Evolutionary conservation across 2,797 vertebrate genomes (phyloP).

Genomic region (Enteromius fasciolatus): DNA sequence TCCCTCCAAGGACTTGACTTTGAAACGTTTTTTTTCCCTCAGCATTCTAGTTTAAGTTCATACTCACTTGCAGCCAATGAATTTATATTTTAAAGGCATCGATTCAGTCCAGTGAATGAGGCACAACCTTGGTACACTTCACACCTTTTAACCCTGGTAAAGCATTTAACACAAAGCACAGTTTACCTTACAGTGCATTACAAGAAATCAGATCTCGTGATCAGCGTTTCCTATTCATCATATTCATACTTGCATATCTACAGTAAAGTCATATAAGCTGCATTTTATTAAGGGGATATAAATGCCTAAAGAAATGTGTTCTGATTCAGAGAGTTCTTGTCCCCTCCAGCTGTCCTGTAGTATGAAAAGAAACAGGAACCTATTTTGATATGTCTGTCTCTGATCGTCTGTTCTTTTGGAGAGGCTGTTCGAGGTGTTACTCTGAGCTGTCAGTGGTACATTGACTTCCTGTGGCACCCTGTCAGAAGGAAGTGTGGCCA

Average conservation of each 20-base stretch:
- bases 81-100: background rate
- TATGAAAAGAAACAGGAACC: constrained; percentile 34
- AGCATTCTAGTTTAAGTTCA: background rate
- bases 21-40: background rate
- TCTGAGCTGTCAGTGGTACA: constrained; percentile 38
- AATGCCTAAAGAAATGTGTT: background rate
- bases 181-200: background rate
- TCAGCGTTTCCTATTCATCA: background rate
- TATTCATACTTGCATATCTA: background rate
- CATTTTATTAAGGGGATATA: background rate
- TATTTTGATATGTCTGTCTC: constrained; percentile 43
- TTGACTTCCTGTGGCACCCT: constrained; percentile 36
- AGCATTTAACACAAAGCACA: background rate
- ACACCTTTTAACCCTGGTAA: background rate
- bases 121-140: background rate
- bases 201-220: background rate
- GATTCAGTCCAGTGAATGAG: background rate
- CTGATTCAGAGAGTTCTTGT: constrained; percentile 9
- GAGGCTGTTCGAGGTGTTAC: constrained; percentile 20
- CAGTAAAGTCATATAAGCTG: background rate
- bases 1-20: background rate
- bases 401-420: constrained; percentile 10
- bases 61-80: background rate
- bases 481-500: constrained; percentile 1
- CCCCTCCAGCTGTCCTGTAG: constrained; percentile 19